phyloP scores from a whole-genome alignment of 2,113 vertebrate genomes.

The Poeciliopsis retropinna region DNA sequence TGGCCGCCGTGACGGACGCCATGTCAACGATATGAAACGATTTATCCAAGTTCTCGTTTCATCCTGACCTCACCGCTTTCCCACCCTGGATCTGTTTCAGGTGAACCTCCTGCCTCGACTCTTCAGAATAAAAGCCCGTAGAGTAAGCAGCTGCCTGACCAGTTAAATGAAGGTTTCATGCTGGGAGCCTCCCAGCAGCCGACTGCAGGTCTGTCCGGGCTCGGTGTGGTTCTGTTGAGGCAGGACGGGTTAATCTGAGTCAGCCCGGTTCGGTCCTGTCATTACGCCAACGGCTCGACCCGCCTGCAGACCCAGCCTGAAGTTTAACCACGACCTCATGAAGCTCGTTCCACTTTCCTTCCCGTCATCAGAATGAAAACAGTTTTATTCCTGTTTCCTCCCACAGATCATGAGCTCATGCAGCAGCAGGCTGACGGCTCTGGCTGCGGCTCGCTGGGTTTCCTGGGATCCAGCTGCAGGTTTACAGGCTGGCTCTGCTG shows the following conservation, averaged over 20 bases:
- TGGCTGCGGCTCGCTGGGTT: conserved; percentile 13
- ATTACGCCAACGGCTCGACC: conserved; percentile 11
- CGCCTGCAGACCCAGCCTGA: not conserved
- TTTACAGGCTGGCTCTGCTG: not conserved
- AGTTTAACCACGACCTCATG: not conserved
- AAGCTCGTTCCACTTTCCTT: not conserved
- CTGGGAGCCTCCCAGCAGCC: too few species aligned
- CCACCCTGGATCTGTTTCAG: too few species aligned
- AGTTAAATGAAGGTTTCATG: too few species aligned
- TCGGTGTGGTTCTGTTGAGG: not conserved
- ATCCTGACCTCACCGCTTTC: too few species aligned
- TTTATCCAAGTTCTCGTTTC: too few species aligned
- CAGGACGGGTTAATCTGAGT: conserved; percentile 6
- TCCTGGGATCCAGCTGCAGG: conserved; percentile 7
- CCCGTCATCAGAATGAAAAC: not conserved
- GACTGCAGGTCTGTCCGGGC: accelerated
- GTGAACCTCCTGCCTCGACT: too few species aligned
- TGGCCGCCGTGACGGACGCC: not conserved
- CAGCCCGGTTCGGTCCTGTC: conserved; percentile 20
- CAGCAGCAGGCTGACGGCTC: not conserved
- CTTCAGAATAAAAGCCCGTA: too few species aligned
- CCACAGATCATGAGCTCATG: not conserved
- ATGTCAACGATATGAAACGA: too few species aligned
- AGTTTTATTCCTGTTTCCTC: not conserved
- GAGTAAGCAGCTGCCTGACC: too few species aligned